Evolutionary conservation across 2,113 vertebrate species (phyloP).

Genomic region (Pangasianodon gigas): DNA sequence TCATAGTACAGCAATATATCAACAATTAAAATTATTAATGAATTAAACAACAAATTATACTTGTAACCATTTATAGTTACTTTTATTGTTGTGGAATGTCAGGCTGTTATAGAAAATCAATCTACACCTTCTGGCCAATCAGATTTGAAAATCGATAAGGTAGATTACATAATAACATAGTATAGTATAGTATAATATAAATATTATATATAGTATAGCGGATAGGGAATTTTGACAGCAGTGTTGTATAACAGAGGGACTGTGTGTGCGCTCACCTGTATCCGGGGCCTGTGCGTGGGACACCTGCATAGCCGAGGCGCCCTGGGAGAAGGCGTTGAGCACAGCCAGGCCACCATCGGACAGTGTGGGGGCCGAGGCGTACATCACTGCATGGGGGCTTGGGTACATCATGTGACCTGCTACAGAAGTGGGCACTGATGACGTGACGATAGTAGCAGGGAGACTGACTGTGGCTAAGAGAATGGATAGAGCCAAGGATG

Average conservation of each 20-base stretch:
- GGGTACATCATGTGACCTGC: constrained; percentile 99
- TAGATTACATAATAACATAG: neutral
- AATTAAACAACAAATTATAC: neutral
- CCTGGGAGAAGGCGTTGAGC: constrained; percentile 96
- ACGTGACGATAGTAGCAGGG: constrained; percentile 97
- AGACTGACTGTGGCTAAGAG: constrained; percentile 83
- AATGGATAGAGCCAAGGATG: neutral
- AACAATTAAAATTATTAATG: neutral
- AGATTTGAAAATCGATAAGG: neutral
- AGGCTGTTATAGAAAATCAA: neutral
- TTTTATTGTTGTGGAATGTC: neutral
- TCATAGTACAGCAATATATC: neutral
- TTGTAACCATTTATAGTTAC: neutral
- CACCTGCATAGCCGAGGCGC: constrained; percentile 91
- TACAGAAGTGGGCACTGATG: constrained; percentile 90
- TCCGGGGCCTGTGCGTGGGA: constrained; percentile 90
- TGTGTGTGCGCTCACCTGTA: constrained; percentile 76
- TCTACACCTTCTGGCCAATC: neutral
- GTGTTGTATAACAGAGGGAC: neutral
- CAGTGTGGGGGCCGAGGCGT: constrained; percentile 87
- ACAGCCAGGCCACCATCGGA: constrained; percentile 89
- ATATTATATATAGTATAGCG: neutral
- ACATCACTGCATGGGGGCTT: constrained; percentile 95
- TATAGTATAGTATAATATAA: neutral
- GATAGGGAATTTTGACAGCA: neutral